Base-by-base conservation (phyloP, 2,888 invertebrate genomes). In the Oxyscelio sp. region DNA sequence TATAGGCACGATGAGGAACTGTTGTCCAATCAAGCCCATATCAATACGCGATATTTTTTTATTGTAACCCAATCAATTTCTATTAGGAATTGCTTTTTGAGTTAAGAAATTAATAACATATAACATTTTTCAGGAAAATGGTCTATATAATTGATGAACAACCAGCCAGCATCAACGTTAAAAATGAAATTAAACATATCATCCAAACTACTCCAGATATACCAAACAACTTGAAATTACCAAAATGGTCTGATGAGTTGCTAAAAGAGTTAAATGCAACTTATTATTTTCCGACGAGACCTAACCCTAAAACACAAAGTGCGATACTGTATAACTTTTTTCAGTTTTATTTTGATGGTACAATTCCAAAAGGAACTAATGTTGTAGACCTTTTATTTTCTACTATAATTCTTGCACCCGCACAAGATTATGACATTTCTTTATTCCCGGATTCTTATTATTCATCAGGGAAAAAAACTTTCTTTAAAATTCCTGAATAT, bases 341-440 rank as follows among this genome's bases (percentile, higher is more conserved):
- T 38, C 50, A 52, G 40, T 73, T 73, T 31, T 73, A 73, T 15
- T 73, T 73, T 9, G 21, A 61, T 11, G 73, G 73, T 0, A 52
- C 38, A 0, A 8, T 61, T 0, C 61, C 50, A 4, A 27, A 22
- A 9, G 19, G 15, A 0, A 27, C 38, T 11, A 8, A 27, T 6
- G 8, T 59, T 0, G 0, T 59, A 4, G 73, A 73, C 15, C 34
- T 73, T 0, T 4, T 73, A 0, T 40, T 61, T 8, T 52, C 27
- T 15, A 40, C 61, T 3, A 19, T 58, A 0, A 73, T 52, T 9
- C 22, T 73, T n/a, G 8, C 22, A n/a, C 71, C 71, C 9, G 27
- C 31, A 2, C 2, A 1, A 0, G 38, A 61, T n/a, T 1, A 27
- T 0, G 31, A 74, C 5, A 9, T 22, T 1, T 4, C 34, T 17